phyloP scores from a whole-genome alignment of 2,797 vertebrate species.

The Phrynocephalus guinanensis region DNA sequence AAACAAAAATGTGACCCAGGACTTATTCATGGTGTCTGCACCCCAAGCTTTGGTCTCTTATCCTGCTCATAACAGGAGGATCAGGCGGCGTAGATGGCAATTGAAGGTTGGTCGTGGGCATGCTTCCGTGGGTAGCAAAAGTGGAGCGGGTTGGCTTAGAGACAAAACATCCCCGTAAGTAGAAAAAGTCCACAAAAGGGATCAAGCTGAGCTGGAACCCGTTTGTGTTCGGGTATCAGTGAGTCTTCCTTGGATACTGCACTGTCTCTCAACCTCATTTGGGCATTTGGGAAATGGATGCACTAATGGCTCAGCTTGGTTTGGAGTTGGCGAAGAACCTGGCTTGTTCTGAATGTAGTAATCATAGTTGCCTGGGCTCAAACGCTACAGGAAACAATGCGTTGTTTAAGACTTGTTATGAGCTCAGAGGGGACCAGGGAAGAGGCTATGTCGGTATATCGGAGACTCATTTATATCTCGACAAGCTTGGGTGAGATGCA shows the following conservation, averaged over 20 bases:
- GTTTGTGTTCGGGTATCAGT: too few species aligned
- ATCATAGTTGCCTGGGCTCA: neutral
- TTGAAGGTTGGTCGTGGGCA: neutral
- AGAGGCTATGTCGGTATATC: too few species aligned
- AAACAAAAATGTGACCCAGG: rapidly evolving
- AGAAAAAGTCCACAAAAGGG: neutral
- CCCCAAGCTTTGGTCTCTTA: neutral
- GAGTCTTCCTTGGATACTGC: neutral
- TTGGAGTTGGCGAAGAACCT: neutral
- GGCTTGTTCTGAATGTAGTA: neutral
- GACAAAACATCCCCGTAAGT: neutral
- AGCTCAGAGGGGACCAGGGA: neutral
- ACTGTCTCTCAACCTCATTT: neutral
- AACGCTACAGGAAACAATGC: neutral
- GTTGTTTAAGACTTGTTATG: too few species aligned
- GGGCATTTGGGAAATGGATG: neutral
- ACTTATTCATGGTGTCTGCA: neutral
- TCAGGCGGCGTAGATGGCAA: too few species aligned
- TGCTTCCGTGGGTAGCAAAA: neutral
- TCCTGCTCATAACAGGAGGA: neutral
- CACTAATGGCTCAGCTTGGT: too few species aligned
- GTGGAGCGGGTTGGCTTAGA: neutral
- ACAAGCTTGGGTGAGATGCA: too few species aligned
- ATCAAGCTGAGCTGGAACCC: too few species aligned
- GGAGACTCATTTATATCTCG: too few species aligned